Conservation (phyloP, 2,797 vertebrate genomes). For the Cynopterus sphinx region DNA sequence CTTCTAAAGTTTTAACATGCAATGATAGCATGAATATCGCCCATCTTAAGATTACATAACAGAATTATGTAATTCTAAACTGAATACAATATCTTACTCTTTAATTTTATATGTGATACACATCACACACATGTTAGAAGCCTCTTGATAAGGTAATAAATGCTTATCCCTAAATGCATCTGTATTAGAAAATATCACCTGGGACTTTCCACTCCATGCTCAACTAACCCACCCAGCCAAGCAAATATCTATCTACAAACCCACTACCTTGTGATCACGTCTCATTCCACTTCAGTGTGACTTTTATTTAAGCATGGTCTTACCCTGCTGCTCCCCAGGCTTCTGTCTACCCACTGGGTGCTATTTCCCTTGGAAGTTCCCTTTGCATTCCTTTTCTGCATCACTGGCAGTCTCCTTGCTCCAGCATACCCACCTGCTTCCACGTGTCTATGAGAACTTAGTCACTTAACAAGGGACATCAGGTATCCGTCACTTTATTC, state of each 20-base stretch:
- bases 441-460: background rate
- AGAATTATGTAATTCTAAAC: background rate
- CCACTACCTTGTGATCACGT: background rate
- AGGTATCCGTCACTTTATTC: background rate
- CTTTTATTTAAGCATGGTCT: background rate
- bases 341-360: background rate
- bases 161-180: conserved; percentile 34
- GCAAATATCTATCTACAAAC: background rate
- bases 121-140: background rate
- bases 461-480: background rate
- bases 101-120: background rate
- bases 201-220: conserved; percentile 31
- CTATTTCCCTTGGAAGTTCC: background rate
- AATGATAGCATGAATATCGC: background rate
- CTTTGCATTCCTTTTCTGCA: background rate
- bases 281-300: background rate
- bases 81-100: background rate
- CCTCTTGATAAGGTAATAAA: background rate
- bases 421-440: background rate
- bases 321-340: background rate
- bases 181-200: conserved; percentile 39
- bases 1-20: background rate
- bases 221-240: background rate
- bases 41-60: background rate
- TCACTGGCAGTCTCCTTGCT: background rate